Evolutionary conservation across 2,113 vertebrate genomes (phyloP).

Genomic region (Platysteira castanea): DNA sequence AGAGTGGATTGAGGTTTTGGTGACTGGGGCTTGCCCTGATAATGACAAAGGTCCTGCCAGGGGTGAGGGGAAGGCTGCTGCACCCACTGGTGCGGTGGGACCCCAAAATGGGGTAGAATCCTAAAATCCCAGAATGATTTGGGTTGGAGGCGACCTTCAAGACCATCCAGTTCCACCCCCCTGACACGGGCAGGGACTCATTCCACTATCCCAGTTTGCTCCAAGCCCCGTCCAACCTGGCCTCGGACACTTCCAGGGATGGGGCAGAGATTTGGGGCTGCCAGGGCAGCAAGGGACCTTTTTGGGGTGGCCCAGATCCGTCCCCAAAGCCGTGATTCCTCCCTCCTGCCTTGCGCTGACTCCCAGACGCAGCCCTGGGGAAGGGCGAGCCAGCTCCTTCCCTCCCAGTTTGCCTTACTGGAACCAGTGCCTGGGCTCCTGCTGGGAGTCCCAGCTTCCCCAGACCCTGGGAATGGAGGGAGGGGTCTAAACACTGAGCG

Average conservation of each 20-base stretch:
- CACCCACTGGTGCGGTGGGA: background rate
- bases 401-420: background rate
- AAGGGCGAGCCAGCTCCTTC: accelerated
- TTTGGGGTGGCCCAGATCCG: background rate
- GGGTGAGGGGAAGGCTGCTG: background rate
- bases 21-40: accelerated
- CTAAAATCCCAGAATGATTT: background rate
- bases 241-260: background rate
- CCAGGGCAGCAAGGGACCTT: accelerated
- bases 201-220: background rate
- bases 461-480: background rate
- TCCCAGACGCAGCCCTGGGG: background rate
- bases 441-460: accelerated
- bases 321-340: background rate
- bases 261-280: background rate
- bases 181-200: accelerated
- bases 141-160: background rate
- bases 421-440: background rate
- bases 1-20: background rate
- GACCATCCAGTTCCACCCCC: background rate
- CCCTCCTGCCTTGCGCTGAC: accelerated
- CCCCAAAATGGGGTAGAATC: background rate
- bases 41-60: background rate
- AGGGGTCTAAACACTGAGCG: accelerated
- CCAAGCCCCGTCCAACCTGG: accelerated